Base-by-base conservation (phyloP, 2,113 vertebrate genomes). In the Salvelinus fontinalis region DNA sequence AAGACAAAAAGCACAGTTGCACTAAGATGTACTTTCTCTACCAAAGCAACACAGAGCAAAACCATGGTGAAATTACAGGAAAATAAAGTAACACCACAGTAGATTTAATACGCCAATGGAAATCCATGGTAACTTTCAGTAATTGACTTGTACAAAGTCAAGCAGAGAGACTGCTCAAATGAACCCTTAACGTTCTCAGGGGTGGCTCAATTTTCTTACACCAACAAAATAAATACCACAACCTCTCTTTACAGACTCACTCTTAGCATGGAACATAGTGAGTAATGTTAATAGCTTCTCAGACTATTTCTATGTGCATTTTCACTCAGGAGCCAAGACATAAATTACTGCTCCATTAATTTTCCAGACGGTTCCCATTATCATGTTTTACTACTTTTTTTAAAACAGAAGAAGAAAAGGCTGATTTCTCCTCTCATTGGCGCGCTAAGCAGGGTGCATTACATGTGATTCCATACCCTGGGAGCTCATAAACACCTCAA, bases 301-400 rank as follows among this genome's bases (percentile, higher is more conserved):
- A 62, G 71, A 44, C 49, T 77, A 60, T 78, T 81, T 84, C 78
- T 73, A 26, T 13, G 64, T 57, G 64, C 76, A 77, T 80, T 79
- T 79, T 76, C 44, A 68, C 70, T 68, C 68, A 71, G 76, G 79
- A 82, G 84, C 73, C 71, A 84, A 80, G 70, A 49, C 77, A 75
- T 65, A 66, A 91, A 87, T 80, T 82, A 75, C 51, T 73, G 73
- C 73, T 75, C 72, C 74, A 88, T 87, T 88, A 71, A 79, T 88
- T 82, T 79, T 87, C 78, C 71, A 88, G 75, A 82, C 85, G 81
- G 86, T 78, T 83, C 34, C 54, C 76, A 79, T 85, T 88, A 84
- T 81, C 65, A 76, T 78, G 84, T 88, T 87, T 81, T 79, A 85
- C 70, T 78, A 77, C 75, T 54, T 73, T 83, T 73, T 83, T 44